Evolutionary conservation across 2,797 vertebrate species (phyloP).

Genomic region (Halcyon badia): DNA sequence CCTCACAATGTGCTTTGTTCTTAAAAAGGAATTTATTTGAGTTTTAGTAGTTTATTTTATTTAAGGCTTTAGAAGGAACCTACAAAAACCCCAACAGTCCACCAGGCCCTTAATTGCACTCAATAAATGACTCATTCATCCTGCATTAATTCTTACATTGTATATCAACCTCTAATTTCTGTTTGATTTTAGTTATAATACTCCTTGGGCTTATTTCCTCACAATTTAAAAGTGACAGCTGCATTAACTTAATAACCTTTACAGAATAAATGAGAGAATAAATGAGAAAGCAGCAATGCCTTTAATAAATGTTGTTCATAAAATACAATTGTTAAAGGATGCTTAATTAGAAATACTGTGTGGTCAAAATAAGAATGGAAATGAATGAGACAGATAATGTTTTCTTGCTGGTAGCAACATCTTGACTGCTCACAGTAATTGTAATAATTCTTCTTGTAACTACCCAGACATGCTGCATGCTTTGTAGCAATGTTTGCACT

Average conservation of each 20-base stretch:
- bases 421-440: conserved; percentile 48
- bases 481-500: not conserved
- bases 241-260: conserved; percentile 63
- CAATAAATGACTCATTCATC: conserved; percentile 8
- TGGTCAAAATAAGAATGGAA: conserved; percentile 68
- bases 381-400: conserved; percentile 33
- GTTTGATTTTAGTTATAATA: conserved; percentile 60
- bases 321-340: conserved; percentile 33
- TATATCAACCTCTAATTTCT: conserved; percentile 48
- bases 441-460: conserved; percentile 59
- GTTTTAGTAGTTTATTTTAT: conserved; percentile 7
- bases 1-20: not conserved
- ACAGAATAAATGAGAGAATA: conserved; percentile 49
- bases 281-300: conserved; percentile 24
- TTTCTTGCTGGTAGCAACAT: conserved; percentile 54
- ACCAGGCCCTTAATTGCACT: not conserved
- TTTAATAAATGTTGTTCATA: conserved; percentile 60
- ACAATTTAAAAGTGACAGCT: conserved; percentile 58
- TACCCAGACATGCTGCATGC: not conserved
- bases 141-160: conserved; percentile 27
- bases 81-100: not conserved
- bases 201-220: conserved; percentile 51
- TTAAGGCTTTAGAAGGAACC: conserved; percentile 11
- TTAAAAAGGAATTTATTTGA: not conserved
- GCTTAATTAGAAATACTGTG: conserved; percentile 54